Base-by-base conservation (phyloP, 2,888 invertebrate genomes). In the Petrophora chlorosata region DNA sequence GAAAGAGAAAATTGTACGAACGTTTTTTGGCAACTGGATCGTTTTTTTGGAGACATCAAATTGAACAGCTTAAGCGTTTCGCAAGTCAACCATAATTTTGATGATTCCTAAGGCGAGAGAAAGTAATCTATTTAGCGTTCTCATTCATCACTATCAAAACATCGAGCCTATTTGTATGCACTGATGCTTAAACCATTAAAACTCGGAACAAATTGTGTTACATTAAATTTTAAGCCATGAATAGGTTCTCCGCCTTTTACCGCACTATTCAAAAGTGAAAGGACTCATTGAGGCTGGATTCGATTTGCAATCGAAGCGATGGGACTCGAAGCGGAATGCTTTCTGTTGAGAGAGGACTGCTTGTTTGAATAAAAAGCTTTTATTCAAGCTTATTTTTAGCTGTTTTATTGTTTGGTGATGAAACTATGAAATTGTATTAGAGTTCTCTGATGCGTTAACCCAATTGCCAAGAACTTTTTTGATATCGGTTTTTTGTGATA, bases 201-300 rank as follows among this genome's bases (percentile, higher is more conserved):
- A 56, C 35, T 47, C 34, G 45, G 50, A 51, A 59, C 59, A 57
- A 62, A 64, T 61, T 43, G 45, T 42, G 22, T 59, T 57, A 53
- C 46, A 50, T 59, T 58, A 43, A 50, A 56, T 46, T 53, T 48
- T 29, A 49, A 51, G 28, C 29, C 33, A 9, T 51, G 15, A 53
- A 50, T 32, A 29, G 53, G 57, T 54, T 54, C 40, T 53, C 1
- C 8, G 36, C 22, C 42, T 43, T 38, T 38, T 41, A 30, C 40
- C 17, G 43, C 38, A 32, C 35, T 46, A 58, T 74, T 70, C 57
- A 71, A 76, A 81, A 82, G 78, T 80, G 79, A 82, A 79, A 77
- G 77, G 76, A 77, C 69, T 64, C 46, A 61, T 52, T 49, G 51
- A 53, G 72, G 66, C 73, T 67, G 57, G 69, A 71, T 74, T 66